Evolutionary conservation across 2,888 invertebrate species (phyloP).

Genomic region (Lepidonotus clava): DNA sequence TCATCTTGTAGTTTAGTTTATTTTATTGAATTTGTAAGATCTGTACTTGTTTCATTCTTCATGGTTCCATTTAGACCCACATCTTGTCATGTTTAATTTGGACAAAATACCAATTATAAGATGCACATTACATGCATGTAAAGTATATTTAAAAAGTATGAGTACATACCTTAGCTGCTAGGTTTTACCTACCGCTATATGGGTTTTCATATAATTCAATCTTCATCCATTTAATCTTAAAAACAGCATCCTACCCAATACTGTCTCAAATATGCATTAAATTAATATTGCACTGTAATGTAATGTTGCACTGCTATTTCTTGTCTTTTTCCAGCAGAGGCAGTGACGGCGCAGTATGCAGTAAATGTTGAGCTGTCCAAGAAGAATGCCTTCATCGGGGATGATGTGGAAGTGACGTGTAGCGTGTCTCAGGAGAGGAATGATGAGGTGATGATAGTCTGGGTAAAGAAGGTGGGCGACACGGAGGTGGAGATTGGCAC

Average conservation of each 20-base stretch:
- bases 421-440: constrained; percentile 55
- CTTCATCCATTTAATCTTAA: no score
- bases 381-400: constrained; percentile 29
- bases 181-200: no score
- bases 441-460: constrained; percentile 51
- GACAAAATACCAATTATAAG: neutral
- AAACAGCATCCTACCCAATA: no score
- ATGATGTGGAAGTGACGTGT: constrained; percentile 58
- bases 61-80: no score
- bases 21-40: neutral
- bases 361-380: constrained; percentile 45
- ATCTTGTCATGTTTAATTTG: constrained; percentile 5
- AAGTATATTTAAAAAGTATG: no score
- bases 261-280: no score
- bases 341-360: constrained; percentile 20
- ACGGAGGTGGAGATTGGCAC: constrained; percentile 61
- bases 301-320: no score
- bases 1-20: neutral
- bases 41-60: neutral
- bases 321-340: constrained; percentile 18
- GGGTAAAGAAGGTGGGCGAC: constrained; percentile 54
- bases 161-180: constrained; percentile 18
- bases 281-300: no score
- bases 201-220: no score
- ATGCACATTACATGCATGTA: constrained; percentile 27